These are phyloP conservation scores for Kradibia gibbosae DNA, from an alignment of 1,140 invertebrate species.

Conservation along the genomic window DNA sequence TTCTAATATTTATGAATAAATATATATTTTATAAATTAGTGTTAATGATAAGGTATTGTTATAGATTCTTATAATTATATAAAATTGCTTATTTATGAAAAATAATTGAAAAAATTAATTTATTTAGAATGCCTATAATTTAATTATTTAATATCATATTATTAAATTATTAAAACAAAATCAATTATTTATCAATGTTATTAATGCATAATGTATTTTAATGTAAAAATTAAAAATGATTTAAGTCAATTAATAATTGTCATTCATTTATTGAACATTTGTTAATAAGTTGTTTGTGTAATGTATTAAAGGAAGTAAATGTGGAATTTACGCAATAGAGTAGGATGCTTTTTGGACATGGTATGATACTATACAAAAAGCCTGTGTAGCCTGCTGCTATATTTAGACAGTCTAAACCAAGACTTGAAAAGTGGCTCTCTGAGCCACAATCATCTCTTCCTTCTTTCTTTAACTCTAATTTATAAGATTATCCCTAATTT, in stretches of 20 bases:
- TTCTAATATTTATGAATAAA: no score
- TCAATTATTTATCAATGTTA: no score
- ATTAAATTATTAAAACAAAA: no score
- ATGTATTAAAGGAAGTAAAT: slow-evolving; percentile 61
- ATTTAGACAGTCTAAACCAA: slow-evolving; percentile 72
- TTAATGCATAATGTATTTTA: no score
- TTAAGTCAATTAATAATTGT: background rate
- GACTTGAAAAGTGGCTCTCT: slow-evolving; percentile 71
- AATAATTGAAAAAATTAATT: no score
- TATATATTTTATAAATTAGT: no score
- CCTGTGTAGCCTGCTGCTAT: slow-evolving; percentile 66
- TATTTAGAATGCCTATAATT: no score
- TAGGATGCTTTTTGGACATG: slow-evolving; percentile 60
- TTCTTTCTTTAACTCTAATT: slow-evolving; percentile 26
- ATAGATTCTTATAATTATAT: no score
- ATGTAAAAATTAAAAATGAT: slow-evolving; percentile 10
- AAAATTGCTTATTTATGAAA: no score
- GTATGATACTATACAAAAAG: slow-evolving; percentile 65
- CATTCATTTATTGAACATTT: slow-evolving; percentile 49
- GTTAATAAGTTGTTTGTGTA: slow-evolving; percentile 56
- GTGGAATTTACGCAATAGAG: slow-evolving; percentile 61
- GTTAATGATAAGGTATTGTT: no score
- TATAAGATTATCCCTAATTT: slow-evolving; percentile 10
- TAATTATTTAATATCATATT: no score
- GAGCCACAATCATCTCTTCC: slow-evolving; percentile 22